A percentile compares a stretch with the other conserved stretches of the same genome.
phyloP scores from a whole-genome alignment of 2,888 invertebrate species.

The Flabesymbios commensalis region DNA sequence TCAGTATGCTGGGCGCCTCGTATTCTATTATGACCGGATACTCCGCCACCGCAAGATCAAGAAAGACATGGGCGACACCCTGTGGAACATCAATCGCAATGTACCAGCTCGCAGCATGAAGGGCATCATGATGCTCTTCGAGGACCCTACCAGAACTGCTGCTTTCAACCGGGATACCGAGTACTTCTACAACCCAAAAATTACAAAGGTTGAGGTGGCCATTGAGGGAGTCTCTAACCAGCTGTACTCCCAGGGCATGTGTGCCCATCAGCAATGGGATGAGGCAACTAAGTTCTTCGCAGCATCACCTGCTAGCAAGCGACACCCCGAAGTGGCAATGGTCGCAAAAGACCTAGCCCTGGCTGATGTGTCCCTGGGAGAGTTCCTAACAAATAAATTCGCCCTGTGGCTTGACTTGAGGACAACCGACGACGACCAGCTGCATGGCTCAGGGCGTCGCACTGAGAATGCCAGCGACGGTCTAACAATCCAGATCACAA shows the following conservation, averaged over 20 bases:
- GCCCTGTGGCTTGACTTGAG: constrained; percentile 16
- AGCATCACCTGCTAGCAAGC: not conserved
- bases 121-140: constrained; percentile 11
- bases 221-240: constrained; percentile 12
- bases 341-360: constrained; percentile 19
- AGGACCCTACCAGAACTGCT: constrained; percentile 2
- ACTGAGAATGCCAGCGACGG: constrained; percentile 24
- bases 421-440: not conserved
- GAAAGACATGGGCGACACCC: not conserved
- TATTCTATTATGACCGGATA: constrained; percentile 29
- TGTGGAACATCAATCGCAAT: constrained; percentile 9
- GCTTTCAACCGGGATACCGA: constrained; percentile 1
- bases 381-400: constrained; percentile 21
- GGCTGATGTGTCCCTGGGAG: constrained; percentile 14
- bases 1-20: constrained; percentile 8
- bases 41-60: constrained; percentile 25
- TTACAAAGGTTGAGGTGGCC: constrained; percentile 13
- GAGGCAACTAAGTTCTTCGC: constrained; percentile 27
- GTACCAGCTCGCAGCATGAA: constrained; percentile 8
- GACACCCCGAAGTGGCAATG: constrained; percentile 11
- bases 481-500: constrained; percentile 30
- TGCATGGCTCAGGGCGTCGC: constrained; percentile 30
- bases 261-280: constrained; percentile 34
- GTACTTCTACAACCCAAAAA: constrained; percentile 13
- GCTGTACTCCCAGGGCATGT: constrained; percentile 33